Evolutionary conservation across 1,140 invertebrate species (phyloP).

Genomic region (Penaeus indicus): DNA sequence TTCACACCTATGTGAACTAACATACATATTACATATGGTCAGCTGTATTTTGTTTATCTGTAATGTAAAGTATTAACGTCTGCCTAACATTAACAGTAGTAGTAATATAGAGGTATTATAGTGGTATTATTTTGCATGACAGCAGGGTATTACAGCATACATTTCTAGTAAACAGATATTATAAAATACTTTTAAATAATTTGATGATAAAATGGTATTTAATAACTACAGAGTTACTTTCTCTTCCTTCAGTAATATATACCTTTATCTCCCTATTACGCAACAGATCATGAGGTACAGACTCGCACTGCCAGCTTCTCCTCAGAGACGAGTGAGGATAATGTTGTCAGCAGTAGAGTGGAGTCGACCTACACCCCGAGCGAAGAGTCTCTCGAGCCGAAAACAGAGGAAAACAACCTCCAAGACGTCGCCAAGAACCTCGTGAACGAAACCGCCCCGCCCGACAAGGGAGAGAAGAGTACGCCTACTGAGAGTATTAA

Average conservation of each 20-base stretch:
- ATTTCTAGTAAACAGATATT: no score
- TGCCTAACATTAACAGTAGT: no score
- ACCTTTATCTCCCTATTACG: neutral
- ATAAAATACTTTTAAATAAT: no score
- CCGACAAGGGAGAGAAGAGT: no score
- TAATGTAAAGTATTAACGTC: no score
- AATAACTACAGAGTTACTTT: neutral
- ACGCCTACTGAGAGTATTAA: neutral
- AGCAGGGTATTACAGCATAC: no score
- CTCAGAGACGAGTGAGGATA: constrained; percentile 50
- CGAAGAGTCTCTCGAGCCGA: neutral
- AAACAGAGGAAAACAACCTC: neutral
- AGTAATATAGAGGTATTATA: no score
- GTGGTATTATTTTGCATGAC: no score
- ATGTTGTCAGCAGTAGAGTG: neutral
- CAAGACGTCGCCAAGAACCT: neutral
- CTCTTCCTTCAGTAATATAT: neutral
- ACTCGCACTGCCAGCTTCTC: constrained; percentile 49
- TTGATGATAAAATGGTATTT: no score
- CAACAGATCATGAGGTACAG: constrained; percentile 56
- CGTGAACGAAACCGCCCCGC: neutral
- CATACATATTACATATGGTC: no score
- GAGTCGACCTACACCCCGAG: neutral
- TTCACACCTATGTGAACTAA: no score
- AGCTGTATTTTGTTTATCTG: no score